A percentile compares a stretch with the other conserved stretches of the same genome.
phyloP scores from a whole-genome alignment of 2,888 invertebrate species.

The Leptarthrus brevirostris region DNA sequence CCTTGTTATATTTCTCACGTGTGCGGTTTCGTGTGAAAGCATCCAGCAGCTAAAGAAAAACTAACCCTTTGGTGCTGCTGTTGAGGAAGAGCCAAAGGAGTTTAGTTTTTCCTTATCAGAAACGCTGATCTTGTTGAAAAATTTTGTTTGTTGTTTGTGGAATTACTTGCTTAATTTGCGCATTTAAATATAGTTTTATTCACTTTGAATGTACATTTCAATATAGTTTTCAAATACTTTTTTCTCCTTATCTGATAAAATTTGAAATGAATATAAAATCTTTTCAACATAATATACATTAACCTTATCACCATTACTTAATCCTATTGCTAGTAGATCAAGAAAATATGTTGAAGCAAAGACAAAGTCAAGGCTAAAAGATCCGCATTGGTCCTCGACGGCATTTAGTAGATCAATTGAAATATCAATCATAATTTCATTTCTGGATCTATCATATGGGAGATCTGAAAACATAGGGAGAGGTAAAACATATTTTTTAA shows the following conservation, averaged over 20 bases:
- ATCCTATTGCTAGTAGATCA: conserved; percentile 34
- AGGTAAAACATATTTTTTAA: background rate
- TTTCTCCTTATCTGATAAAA: conserved; percentile 17
- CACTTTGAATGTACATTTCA: background rate
- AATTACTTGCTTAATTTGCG: too few relatives aligned
- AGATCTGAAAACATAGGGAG: conserved; percentile 1
- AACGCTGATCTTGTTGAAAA: too few relatives aligned
- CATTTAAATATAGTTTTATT: background rate
- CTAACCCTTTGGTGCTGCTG: too few relatives aligned
- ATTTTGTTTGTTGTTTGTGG: too few relatives aligned
- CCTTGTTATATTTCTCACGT: too few relatives aligned
- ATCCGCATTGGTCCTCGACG: background rate
- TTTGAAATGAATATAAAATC: conserved; percentile 30
- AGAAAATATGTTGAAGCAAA: background rate
- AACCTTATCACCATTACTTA: too few relatives aligned
- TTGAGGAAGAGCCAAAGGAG: too few relatives aligned
- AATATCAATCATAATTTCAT: background rate
- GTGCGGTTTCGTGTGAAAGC: too few relatives aligned
- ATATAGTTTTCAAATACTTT: conserved; percentile 23
- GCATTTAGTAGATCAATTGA: background rate
- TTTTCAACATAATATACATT: conserved; percentile 18
- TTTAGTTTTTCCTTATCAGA: too few relatives aligned
- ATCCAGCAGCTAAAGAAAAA: too few relatives aligned
- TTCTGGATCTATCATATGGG: background rate
- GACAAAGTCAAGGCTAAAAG: conserved; percentile 22